Evolutionary conservation across 2,888 invertebrate genomes (phyloP).

Genomic region (Laothoe populi): DNA sequence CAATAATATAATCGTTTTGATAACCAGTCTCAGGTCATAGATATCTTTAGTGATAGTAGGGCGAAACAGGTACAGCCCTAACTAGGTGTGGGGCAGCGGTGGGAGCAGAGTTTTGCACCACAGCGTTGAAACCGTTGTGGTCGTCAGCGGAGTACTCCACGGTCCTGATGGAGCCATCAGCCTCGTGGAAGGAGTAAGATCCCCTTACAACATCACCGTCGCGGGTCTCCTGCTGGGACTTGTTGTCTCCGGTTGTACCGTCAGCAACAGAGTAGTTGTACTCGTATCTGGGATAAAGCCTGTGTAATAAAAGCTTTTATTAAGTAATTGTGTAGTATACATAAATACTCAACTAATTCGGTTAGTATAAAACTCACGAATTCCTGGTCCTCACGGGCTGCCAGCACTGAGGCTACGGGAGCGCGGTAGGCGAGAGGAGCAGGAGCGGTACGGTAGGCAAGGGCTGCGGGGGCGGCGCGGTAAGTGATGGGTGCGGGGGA

Average conservation of each 20-base stretch:
- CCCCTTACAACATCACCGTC: slow-evolving; percentile 74
- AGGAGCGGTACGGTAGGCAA: slow-evolving; percentile 33
- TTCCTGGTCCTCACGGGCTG: slow-evolving; percentile 26
- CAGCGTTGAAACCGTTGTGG: slow-evolving; percentile 74
- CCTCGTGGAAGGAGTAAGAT: slow-evolving; percentile 53
- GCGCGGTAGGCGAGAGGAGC: slow-evolving; percentile 35
- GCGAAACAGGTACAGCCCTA: slow-evolving; percentile 38
- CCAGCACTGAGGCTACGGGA: slow-evolving; percentile 28
- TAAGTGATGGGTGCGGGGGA: slow-evolving; percentile 37
- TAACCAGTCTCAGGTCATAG: too few relatives aligned
- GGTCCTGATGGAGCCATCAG: slow-evolving; percentile 25
- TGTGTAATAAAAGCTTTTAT: slow-evolving; percentile 31
- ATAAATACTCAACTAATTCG: not conserved
- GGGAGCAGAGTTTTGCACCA: slow-evolving; percentile 60
- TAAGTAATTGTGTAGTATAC: not conserved
- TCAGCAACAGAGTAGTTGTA: slow-evolving; percentile 75
- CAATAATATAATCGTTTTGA: slow-evolving; percentile 35
- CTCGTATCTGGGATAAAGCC: slow-evolving; percentile 59
- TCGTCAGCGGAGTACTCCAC: slow-evolving; percentile 64
- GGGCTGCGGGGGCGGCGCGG: slow-evolving; percentile 39
- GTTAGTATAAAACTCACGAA: slow-evolving; percentile 20
- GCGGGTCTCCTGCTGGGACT: slow-evolving; percentile 66
- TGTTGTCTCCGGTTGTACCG: slow-evolving; percentile 73
- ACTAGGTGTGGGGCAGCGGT: slow-evolving; percentile 31
- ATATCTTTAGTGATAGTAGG: not conserved